phyloP scores from a whole-genome alignment of 2,113 vertebrate genomes.

The Indri indri region DNA sequence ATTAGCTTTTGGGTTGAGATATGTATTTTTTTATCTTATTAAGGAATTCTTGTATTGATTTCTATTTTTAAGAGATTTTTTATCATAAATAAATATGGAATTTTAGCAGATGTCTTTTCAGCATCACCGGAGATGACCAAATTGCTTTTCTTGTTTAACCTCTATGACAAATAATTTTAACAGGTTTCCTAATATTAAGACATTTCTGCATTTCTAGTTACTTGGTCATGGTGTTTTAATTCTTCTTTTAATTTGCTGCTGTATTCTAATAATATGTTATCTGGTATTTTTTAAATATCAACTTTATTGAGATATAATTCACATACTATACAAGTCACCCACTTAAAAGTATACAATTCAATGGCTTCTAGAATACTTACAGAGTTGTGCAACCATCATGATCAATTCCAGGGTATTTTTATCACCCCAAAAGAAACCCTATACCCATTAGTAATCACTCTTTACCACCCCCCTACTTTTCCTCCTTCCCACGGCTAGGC shows the following conservation, averaged over 20 bases:
- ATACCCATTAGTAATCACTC: not conserved
- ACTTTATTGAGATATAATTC: conserved; percentile 15
- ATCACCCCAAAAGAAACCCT: not conserved
- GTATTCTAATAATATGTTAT: not conserved
- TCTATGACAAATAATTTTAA: not conserved
- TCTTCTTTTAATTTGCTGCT: not conserved
- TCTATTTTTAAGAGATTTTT: not conserved
- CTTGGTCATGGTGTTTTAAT: not conserved
- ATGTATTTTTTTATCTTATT: not conserved
- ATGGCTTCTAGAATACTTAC: not conserved
- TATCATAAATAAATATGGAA: not conserved
- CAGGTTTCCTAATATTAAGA: not conserved
- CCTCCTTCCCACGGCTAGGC: not conserved
- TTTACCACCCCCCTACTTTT: not conserved
- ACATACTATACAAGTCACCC: not conserved
- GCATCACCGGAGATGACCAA: not conserved
- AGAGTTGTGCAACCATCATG: not conserved
- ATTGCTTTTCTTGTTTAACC: not conserved
- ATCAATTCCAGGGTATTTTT: not conserved
- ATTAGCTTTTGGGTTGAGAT: not conserved
- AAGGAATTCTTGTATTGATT: not conserved
- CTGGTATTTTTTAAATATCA: not conserved
- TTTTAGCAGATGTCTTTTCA: not conserved
- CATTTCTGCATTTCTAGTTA: not conserved
- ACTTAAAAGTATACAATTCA: not conserved